Percentiles rank a stretch among this genome's conserved stretches.
Evolutionary conservation across 2,888 invertebrate species (phyloP).

Genomic region (Pyrochroa serraticornis): DNA sequence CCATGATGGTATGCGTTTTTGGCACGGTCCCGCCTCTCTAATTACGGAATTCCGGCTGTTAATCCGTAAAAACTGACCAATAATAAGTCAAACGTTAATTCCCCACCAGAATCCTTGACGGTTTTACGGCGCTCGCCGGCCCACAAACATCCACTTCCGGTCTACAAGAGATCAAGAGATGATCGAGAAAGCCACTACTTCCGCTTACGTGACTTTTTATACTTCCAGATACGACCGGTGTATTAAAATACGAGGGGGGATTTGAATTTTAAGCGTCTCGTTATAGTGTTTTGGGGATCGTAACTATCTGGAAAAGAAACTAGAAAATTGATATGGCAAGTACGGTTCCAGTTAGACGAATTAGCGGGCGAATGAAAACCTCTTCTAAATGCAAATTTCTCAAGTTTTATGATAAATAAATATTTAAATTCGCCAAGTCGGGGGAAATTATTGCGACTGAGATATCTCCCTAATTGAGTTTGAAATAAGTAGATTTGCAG

Average conservation of each 20-base stretch:
- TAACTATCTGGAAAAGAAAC: constrained; percentile 1
- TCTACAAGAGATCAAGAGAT: constrained; percentile 35
- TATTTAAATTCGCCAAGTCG: constrained; percentile 34
- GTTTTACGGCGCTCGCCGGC: constrained; percentile 26
- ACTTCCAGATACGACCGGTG: neutral
- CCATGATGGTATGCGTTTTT: too few relatives aligned
- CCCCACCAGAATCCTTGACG: constrained; percentile 13
- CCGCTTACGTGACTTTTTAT: constrained; percentile 21
- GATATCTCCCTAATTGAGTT: constrained; percentile 30
- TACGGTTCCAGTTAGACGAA: constrained; percentile 20
- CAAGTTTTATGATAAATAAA: constrained; percentile 40
- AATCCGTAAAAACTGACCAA: constrained; percentile 8
- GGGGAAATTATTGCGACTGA: constrained; percentile 19
- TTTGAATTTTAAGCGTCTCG: too few relatives aligned
- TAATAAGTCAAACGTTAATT: constrained; percentile 16
- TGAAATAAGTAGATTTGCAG: constrained; percentile 31
- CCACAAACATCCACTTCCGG: constrained; percentile 37
- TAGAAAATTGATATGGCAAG: constrained; percentile 24
- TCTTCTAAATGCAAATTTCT: constrained; percentile 32
- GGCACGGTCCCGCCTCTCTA: constrained; percentile 9
- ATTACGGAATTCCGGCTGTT: constrained; percentile 14
- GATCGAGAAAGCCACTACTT: constrained; percentile 24
- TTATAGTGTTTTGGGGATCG: too few relatives aligned
- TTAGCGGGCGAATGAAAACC: constrained; percentile 16
- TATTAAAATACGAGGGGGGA: too few relatives aligned